Base-by-base conservation (phyloP, 2,888 invertebrate genomes). In the Caenorhabditis zanzibari region DNA sequence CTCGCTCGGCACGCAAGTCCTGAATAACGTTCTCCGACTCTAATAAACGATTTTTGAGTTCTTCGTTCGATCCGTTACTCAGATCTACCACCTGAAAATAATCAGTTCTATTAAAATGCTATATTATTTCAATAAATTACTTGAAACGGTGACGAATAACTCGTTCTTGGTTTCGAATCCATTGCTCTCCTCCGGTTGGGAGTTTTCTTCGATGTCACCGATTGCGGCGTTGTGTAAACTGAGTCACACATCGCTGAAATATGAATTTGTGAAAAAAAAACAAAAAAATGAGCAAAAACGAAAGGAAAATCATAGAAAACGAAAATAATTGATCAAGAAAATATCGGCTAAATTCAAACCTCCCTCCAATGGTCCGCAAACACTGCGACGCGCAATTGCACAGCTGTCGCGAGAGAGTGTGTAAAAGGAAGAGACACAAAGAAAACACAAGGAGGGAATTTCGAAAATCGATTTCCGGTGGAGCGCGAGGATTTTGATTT, bases 81-180 rank as follows among this genome's bases (percentile, higher is more conserved):
- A 79, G 56, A 16, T 79, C 76, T 10, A 76, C 35, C 19, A 59
- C 52, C 77, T 69, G 71, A 5, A 69, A 61, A 38, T 12, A 41
- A 14, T 5, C 66, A 61, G 44, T n/a, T n/a, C n/a, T 61, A 32
- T 59, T 19, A 32, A 19, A 49, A 66, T 26, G 26, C 16, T 32
- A n/a, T 9, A 0, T 6, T 44, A 19, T 63, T 59, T 22, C 0
- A 35, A 9, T 16, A 16, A 19, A 7, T 54, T 56, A 82, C 75
- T 66, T 82, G 77, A 61, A 44, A 77, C 1, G 82, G 82, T 14
- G 82, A 83, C 0, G 79, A 71, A 35, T 71, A 83, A 2, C 54
- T 56, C 12, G 38, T 38, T 12, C 28, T n/a, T 24, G 22, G 3
- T 44, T 26, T n/a, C 4, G 82, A 80, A 22, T 79, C 80, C 2